Base-by-base conservation (phyloP, 2,797 vertebrate species). In the Hippoglossus hippoglossus region DNA sequence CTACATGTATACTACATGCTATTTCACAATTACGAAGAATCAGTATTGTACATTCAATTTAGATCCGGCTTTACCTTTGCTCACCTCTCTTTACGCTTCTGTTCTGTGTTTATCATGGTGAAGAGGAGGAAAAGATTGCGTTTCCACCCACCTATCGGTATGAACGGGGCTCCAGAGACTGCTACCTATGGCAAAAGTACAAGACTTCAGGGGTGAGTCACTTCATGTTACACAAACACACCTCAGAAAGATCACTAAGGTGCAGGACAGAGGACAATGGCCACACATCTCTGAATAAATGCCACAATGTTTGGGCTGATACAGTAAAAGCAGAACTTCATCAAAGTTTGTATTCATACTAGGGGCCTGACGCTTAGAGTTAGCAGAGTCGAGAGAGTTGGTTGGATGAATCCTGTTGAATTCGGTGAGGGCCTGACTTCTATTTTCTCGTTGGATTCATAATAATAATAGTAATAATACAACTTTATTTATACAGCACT, bases 91-190 rank as follows among this genome's bases (percentile, higher is more conserved):
- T 26, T 73, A 9, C 10, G 50, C 16, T 70, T 39, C 36, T 13
- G 66, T 54, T 70, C 12, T 86, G 13, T 69, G 10, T 82, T 73
- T 83, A 22, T 81, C 73, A 9, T 13, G 80, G n/a, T 93, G 82
- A 90, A 96, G 96, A 93, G 92, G 96, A 96, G 75, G 94, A 95
- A 84, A 95, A 94, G 87, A 95, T 96, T 62, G 65, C 92, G 1
- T 96, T 96, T 85, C 96, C 95, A 64, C 96, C 96, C 26, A 96
- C 96, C 24, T 96, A 95, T 68, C 94, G 95, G n/a, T 96, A 96
- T 75, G 96, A 96, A 54, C 90, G 95, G 8, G 95, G 95, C 74
- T 94, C 96, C 21, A 92, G 96, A 72, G 94, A 95, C 83, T 94
- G 92, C 56, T 96, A 96, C 81, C 90, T 95, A 2, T 95, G 95